phyloP scores from a whole-genome alignment of 1,140 invertebrate genomes.

The Chironomus tepperi region DNA sequence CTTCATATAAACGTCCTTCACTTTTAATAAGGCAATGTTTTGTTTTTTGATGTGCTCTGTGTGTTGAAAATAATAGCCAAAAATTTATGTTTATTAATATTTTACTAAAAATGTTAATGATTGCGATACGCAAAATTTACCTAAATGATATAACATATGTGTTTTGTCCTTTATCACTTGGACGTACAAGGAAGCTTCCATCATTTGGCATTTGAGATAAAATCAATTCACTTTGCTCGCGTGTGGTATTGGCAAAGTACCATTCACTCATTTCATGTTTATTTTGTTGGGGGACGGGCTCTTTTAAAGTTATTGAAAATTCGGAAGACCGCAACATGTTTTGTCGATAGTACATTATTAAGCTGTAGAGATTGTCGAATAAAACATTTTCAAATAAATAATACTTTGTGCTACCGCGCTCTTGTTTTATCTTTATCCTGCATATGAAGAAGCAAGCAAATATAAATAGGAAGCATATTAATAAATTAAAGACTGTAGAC shows the following conservation, averaged over 20 bases:
- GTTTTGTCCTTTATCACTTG: slow-evolving; percentile 73
- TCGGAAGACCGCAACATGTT: slow-evolving; percentile 77
- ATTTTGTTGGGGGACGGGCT: slow-evolving; percentile 90
- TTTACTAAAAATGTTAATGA: neutral
- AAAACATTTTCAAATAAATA: slow-evolving; percentile 81
- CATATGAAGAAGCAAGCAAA: too few species aligned
- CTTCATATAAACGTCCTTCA: slow-evolving; percentile 82
- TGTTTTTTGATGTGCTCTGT: slow-evolving; percentile 82
- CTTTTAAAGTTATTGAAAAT: slow-evolving; percentile 76
- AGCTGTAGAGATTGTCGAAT: slow-evolving; percentile 87
- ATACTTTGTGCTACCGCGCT: slow-evolving; percentile 80
- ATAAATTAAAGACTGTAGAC: neutral
- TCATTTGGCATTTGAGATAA: slow-evolving; percentile 71
- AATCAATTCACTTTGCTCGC: slow-evolving; percentile 77
- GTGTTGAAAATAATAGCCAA: neutral
- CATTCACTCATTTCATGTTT: slow-evolving; percentile 91
- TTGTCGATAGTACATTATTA: slow-evolving; percentile 85
- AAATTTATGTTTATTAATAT: neutral
- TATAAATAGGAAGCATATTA: neutral
- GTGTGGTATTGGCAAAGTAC: slow-evolving; percentile 76
- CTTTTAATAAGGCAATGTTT: slow-evolving; percentile 91
- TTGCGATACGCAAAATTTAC: slow-evolving; percentile 40
- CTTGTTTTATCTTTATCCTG: slow-evolving; percentile 80
- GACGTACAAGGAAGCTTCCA: slow-evolving; percentile 86
- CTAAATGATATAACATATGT: slow-evolving; percentile 93